These are phyloP conservation scores for Eilema caniola DNA, from an alignment of 2,888 invertebrate genomes.

Conservation along the genomic window DNA sequence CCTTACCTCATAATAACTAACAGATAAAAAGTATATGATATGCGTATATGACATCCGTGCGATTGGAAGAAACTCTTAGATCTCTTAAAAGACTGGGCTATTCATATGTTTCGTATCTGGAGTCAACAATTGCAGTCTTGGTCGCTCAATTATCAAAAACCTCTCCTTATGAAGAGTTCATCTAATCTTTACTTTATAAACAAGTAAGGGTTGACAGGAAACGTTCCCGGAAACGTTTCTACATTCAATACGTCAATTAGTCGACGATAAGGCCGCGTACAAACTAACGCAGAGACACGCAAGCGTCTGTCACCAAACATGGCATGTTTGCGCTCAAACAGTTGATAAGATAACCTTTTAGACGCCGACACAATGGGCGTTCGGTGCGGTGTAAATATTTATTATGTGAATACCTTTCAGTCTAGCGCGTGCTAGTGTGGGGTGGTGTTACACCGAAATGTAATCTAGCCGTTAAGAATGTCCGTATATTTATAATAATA, in stretches of 20 bases:
- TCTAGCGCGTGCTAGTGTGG: slow-evolving; percentile 75
- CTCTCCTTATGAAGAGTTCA: neutral
- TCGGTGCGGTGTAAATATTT: slow-evolving; percentile 78
- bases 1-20: too few relatives aligned
- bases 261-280: slow-evolving; percentile 73
- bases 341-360: slow-evolving; percentile 85
- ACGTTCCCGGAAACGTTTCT: slow-evolving; percentile 71
- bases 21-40: too few relatives aligned
- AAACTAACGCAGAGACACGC: slow-evolving; percentile 83
- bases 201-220: slow-evolving; percentile 55
- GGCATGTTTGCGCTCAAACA: slow-evolving; percentile 80
- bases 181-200: slow-evolving; percentile 21
- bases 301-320: slow-evolving; percentile 82
- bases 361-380: slow-evolving; percentile 82
- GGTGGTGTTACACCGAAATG: slow-evolving; percentile 63
- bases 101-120: neutral
- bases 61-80: too few relatives aligned
- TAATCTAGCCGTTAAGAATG: slow-evolving; percentile 23
- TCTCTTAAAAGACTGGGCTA: neutral
- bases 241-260: slow-evolving; percentile 79
- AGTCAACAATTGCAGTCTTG: neutral
- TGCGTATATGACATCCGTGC: too few relatives aligned
- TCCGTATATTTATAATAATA: too few relatives aligned
- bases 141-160: neutral
- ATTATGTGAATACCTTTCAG: slow-evolving; percentile 79